Evolutionary conservation across 2,113 vertebrate genomes (phyloP).

Genomic region (Zosterops japonicus): DNA sequence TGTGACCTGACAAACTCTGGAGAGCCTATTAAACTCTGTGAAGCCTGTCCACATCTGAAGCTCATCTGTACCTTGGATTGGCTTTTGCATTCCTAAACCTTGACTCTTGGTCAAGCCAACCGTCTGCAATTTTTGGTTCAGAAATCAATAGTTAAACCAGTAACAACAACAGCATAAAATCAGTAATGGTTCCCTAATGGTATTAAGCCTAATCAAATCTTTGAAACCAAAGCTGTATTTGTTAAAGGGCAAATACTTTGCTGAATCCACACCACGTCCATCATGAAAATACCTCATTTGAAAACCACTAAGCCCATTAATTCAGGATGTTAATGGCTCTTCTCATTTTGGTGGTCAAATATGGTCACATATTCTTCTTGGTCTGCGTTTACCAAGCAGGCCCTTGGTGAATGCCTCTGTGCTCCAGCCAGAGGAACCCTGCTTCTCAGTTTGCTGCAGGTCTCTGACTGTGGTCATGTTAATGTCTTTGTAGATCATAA

Average conservation of each 20-base stretch:
- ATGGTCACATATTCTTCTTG: constrained; percentile 39
- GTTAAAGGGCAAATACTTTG: constrained; percentile 60
- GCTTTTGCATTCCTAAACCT: constrained; percentile 73
- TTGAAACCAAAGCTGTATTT: constrained; percentile 72
- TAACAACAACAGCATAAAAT: constrained; percentile 66
- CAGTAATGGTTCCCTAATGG: constrained; percentile 65
- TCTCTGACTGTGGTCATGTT: not conserved
- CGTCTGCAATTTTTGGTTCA: constrained; percentile 70
- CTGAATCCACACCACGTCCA: constrained; percentile 66
- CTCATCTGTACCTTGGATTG: constrained; percentile 71
- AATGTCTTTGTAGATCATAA: not conserved
- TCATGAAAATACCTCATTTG: constrained; percentile 66
- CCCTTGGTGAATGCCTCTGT: not conserved
- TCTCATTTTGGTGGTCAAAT: constrained; percentile 21
- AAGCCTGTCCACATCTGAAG: constrained; percentile 67
- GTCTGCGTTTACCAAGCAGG: not conserved
- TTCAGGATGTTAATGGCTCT: constrained; percentile 62
- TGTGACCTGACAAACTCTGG: constrained; percentile 42
- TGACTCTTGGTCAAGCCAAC: constrained; percentile 71
- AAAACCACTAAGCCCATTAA: constrained; percentile 69
- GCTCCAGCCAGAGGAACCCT: not conserved
- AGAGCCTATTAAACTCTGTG: constrained; percentile 3
- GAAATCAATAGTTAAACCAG: constrained; percentile 70
- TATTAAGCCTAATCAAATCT: constrained; percentile 67
- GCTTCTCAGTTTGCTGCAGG: constrained; percentile 8